A percentile compares a stretch with the other conserved stretches of the same genome.
These are phyloP conservation scores for Tetragonisca angustula DNA, from an alignment of 2,888 invertebrate species.

Conservation along the genomic window DNA sequence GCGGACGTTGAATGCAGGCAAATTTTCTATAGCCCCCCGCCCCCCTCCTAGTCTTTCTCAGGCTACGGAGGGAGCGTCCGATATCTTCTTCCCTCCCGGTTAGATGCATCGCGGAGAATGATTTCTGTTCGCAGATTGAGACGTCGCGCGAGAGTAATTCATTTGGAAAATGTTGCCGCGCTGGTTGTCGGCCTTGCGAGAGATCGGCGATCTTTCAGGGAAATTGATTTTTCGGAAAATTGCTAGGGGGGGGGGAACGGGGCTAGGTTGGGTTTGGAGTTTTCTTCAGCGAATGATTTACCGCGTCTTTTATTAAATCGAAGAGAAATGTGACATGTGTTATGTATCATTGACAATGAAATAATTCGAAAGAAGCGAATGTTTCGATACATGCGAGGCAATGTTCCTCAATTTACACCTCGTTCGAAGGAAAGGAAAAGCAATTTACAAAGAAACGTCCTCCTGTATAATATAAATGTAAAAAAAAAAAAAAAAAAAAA, in stretches of 20 bases:
- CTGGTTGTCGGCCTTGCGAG: neutral
- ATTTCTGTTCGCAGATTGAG: slow-evolving; percentile 53
- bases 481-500: neutral
- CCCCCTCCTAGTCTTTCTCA: neutral
- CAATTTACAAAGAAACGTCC: no score
- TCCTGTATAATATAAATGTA: no score
- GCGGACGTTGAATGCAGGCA: slow-evolving; percentile 80
- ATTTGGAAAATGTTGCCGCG: slow-evolving; percentile 74
- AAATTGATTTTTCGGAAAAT: neutral
- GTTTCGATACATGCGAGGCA: no score
- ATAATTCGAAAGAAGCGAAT: no score
- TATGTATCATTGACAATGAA: no score
- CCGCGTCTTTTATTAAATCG: no score
- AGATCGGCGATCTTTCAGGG: neutral
- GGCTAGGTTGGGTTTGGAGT: neutral
- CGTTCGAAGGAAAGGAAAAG: no score
- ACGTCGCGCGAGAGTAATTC: slow-evolving; percentile 75
- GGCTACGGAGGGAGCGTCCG: slow-evolving; percentile 75
- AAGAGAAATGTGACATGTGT: no score
- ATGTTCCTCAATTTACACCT: no score
- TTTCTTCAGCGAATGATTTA: neutral
- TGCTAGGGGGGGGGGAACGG: no score
- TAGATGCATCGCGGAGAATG: neutral
- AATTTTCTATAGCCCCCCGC: slow-evolving; percentile 78
- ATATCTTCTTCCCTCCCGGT: slow-evolving; percentile 70